These are phyloP conservation scores for Stigmatopora argus DNA, from an alignment of 2,113 vertebrate species.

Conservation along the genomic window DNA sequence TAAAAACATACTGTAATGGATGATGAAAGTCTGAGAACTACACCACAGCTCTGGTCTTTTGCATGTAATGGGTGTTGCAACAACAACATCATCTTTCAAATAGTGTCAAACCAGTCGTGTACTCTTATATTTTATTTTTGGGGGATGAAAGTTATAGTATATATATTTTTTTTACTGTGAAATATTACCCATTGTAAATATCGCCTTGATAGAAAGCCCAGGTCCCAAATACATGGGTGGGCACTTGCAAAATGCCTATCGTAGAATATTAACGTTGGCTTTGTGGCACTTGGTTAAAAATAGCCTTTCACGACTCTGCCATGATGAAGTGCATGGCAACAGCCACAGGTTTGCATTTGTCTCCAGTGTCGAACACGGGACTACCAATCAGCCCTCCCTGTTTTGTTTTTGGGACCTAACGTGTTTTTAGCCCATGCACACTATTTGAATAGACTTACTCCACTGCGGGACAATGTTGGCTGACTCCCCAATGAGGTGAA, in stretches of 20 bases:
- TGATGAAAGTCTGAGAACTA: too few relatives aligned
- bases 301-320: background rate
- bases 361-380: background rate
- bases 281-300: background rate
- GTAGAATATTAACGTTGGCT: background rate
- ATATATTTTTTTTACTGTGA: too few relatives aligned
- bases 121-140: too few relatives aligned
- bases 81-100: too few relatives aligned
- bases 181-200: background rate
- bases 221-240: background rate
- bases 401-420: background rate
- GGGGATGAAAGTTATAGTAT: too few relatives aligned
- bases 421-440: background rate
- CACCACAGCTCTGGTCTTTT: too few relatives aligned
- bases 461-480: background rate
- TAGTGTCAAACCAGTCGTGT: too few relatives aligned
- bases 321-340: background rate
- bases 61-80: too few relatives aligned
- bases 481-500: conserved; percentile 20
- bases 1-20: too few relatives aligned
- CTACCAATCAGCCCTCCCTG: background rate
- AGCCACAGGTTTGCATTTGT: conserved; percentile 1
- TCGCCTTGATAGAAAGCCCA: background rate
- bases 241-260: background rate
- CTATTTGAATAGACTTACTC: too few relatives aligned